Evolutionary conservation across 2,888 invertebrate species (phyloP), one percentile per base, ranked within the genome.

Genomic region (Tenthredo notha): DNA sequence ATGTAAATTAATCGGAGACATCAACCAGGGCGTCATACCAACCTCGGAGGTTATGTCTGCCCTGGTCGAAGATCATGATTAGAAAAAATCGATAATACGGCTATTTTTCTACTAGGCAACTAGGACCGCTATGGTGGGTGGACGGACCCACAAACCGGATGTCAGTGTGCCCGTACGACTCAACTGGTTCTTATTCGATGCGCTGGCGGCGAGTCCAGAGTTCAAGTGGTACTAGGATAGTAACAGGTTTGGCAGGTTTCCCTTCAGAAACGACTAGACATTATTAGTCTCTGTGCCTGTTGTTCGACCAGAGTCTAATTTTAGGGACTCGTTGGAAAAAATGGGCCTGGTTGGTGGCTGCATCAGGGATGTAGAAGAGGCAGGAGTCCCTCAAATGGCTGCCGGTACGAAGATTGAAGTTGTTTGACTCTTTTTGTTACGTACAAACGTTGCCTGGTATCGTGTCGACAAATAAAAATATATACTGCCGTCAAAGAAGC

Each of bases 81-180:
- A 50, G 77, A 87, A 88, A 88, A 89, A 90, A 91, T 91, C 91
- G 91, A 91, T 91, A 90, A 88, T 87, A 80, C 84, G 89, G 87
- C 88, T 88, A 90, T 91, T 91, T 91, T 91, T 90, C 85, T 88
- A 91, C 88, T 91, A 91, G 91, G 91, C 89, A 88, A 91, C 88
- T 88, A 91, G 91, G 87, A 91, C 54, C 40, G 40, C 40, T 12
- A 21, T 61, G 80, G 80, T 29, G 80, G 80, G 58, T 61, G 70
- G 25, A 72, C 54, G 29, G 40, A 43, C 50, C 72, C 70, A 47
- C 12, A 80, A 72, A 85, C 84, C 85, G 86, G 85, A 87, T 84
- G 78, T 72, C 25, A 54, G 29, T 85, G 84, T 12, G 74, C 9
- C 70, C 70, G 54, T 29, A 47, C 50, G 47, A 82, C 67, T 72